Percentiles rank a stretch among this genome's conserved stretches.
These are phyloP conservation scores for Lithosia quadra DNA, from an alignment of 2,888 invertebrate genomes.

Conservation along the genomic window DNA sequence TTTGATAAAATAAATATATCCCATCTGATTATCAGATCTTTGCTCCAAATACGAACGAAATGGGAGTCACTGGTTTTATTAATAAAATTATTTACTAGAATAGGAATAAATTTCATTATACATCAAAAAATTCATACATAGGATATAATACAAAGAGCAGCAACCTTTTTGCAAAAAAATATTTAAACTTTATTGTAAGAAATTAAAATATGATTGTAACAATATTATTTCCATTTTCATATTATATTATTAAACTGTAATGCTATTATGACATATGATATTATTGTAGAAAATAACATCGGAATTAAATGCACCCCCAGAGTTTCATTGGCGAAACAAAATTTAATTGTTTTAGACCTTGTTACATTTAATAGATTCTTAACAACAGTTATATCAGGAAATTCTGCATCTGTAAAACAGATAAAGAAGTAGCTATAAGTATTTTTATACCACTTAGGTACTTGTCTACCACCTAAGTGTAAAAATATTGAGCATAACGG, in stretches of 20 bases:
- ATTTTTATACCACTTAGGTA: no score
- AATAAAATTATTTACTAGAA: not conserved
- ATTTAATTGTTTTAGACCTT: not conserved
- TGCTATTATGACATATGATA: not conserved
- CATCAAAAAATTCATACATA: not conserved
- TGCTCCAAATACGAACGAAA: no score
- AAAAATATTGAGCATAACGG: not conserved
- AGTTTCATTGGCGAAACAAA: not conserved
- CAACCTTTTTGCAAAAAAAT: no score
- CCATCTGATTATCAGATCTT: no score
- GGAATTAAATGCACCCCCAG: conserved; percentile 12
- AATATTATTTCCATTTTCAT: not conserved
- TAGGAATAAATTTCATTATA: not conserved
- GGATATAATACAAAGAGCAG: not conserved
- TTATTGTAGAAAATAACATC: not conserved
- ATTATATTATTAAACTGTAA: conserved; percentile 16
- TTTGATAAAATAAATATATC: no score
- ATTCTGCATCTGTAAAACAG: not conserved
- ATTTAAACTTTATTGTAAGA: no score
- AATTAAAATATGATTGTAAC: no score
- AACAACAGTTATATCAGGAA: not conserved
- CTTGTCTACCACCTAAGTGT: no score
- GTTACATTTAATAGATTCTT: conserved; percentile 2
- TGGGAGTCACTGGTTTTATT: no score
- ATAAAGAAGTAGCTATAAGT: not conserved